Conservation (phyloP, 2,113 vertebrate species). For the Nothoprocta perdicaria region DNA sequence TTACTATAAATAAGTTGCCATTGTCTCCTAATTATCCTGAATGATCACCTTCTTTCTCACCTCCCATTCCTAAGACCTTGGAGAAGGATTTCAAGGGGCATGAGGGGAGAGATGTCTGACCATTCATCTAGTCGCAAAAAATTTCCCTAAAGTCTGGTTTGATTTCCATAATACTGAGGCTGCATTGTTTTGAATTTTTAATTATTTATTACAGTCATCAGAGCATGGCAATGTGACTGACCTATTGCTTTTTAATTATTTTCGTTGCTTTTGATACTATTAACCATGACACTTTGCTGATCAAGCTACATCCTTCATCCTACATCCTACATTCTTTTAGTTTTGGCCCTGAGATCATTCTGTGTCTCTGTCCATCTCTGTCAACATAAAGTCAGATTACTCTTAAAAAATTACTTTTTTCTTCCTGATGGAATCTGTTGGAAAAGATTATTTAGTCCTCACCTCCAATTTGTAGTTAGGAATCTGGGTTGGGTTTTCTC, state of each 20-base stretch:
- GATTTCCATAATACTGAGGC: slow-evolving; percentile 66
- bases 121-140: slow-evolving; percentile 23
- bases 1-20: slow-evolving; percentile 17
- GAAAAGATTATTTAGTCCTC: not conserved
- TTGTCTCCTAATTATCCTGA: not conserved
- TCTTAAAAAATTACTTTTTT: slow-evolving; percentile 47
- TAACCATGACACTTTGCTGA: slow-evolving; percentile 70
- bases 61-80: slow-evolving; percentile 35
- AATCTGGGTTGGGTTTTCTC: slow-evolving; percentile 45
- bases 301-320: slow-evolving; percentile 12
- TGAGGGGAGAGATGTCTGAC: slow-evolving; percentile 3
- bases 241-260: slow-evolving; percentile 77
- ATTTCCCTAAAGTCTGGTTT: slow-evolving; percentile 49
- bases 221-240: slow-evolving; percentile 57
- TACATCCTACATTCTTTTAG: too few species aligned
- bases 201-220: slow-evolving; percentile 75
- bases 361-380: slow-evolving; percentile 55
- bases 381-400: slow-evolving; percentile 54
- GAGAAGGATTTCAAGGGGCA: not conserved
- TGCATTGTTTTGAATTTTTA: slow-evolving; percentile 75
- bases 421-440: slow-evolving; percentile 3
- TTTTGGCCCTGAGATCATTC: slow-evolving; percentile 51
- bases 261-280: slow-evolving; percentile 69
- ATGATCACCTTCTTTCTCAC: slow-evolving; percentile 32
- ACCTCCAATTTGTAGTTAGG: not conserved